Conservation (phyloP, 2,113 vertebrate genomes). For the rabbit (Oryctolagus cuniculus) region mOryCun1.1 NC_091439.1:47091501-47092000, state of each 20-base stretch:
- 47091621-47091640: background rate
- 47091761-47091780: background rate
- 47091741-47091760: background rate
- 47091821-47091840: background rate
- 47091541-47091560: background rate
- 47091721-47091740: background rate
- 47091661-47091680: background rate
- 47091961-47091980: background rate
- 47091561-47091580: background rate
- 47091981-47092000: background rate
- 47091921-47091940: background rate
- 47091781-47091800: background rate
- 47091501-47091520: background rate
- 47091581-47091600: background rate
- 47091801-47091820: background rate
- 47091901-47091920: constrained; percentile 1
- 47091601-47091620: background rate
- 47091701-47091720: background rate
- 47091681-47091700: background rate
- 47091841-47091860: background rate
- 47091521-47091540: background rate
- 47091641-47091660: background rate
- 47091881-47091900: background rate
- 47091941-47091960: background rate
- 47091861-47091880: background rate